Conservation (phyloP, 2,888 invertebrate genomes). For the Mechanitis mazaeus region DNA sequence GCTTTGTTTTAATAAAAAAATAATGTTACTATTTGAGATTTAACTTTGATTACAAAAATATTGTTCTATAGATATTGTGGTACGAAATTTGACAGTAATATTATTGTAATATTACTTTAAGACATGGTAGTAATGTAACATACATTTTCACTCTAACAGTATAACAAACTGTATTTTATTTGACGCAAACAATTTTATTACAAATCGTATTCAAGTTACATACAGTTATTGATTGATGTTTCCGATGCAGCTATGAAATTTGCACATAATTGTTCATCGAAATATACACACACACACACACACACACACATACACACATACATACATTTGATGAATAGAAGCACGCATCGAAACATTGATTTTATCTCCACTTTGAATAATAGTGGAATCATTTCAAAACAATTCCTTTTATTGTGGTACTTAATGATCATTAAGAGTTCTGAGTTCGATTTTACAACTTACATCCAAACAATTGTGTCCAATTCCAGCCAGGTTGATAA, state of each 20-base stretch:
- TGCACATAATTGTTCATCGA: slow-evolving; percentile 9
- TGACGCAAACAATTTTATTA: too few species aligned
- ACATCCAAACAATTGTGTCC: slow-evolving; percentile 24
- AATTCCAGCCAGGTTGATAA: slow-evolving; percentile 29
- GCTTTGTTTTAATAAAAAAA: too few species aligned
- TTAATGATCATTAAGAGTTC: slow-evolving; percentile 30
- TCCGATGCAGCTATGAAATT: neutral
- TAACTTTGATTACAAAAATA: too few species aligned
- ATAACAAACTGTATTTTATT: too few species aligned
- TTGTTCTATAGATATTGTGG: too few species aligned
- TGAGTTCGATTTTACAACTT: slow-evolving; percentile 29
- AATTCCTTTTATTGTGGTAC: slow-evolving; percentile 23
- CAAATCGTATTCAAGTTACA: too few species aligned
- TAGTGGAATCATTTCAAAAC: slow-evolving; percentile 23
- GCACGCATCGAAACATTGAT: slow-evolving; percentile 22
- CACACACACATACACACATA: neutral
- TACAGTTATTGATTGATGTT: neutral
- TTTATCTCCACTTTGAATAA: slow-evolving; percentile 25
- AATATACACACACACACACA: neutral
- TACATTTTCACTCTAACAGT: too few species aligned
- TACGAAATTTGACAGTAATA: too few species aligned
- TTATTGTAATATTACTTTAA: too few species aligned
- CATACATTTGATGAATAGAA: slow-evolving; percentile 17
- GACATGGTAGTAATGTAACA: too few species aligned
- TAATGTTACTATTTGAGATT: too few species aligned